Base-by-base conservation (phyloP, 2,113 vertebrate species). In the Triplophysa siluroides region DNA sequence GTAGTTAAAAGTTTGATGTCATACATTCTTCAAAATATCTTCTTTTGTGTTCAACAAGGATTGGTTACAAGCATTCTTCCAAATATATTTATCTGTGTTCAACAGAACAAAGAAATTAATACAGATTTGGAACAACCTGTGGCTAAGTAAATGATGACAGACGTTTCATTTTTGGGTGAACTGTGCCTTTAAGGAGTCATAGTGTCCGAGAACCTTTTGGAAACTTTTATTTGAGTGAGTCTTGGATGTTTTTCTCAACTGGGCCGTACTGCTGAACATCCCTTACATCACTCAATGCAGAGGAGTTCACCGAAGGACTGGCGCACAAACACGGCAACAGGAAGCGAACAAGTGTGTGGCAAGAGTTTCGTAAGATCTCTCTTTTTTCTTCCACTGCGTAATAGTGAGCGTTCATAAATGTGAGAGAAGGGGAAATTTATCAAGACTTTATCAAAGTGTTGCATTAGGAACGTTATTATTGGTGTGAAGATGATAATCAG, bases 401-500 rank as follows among this genome's bases (percentile, higher is more conserved):
- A 26, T 14, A 26, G 45, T 26, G 11, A 4, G 38, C 9, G 8
- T 54, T 52, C 52, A 23, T 12, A 71, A 71, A 71, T 41, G 19
- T 43, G 64, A n/a, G 18, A n/a, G 64, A 71, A 33, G 54, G 54
- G n/a, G 54, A 58, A 58, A 58, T 58, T n/a, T 21, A n/a, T 21
- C 3, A 58, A 58, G n/a, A 45, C 11, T 45, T 43, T 43, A 12
- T 45, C 43, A 45, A 45, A 45, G 19, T 58, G 19, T 58, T 58
- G 9, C n/a, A 60, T 24, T 29, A 75, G 26, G 14, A 61, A 21
- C 19, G 14, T 63, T 10, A 19, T n/a, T 75, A 18, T 47, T 63
- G 58, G 73, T 75, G 73, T 75, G 73, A 75, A 75, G 73, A 63
- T 62, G 73, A 63, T 47, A 63, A 75, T 29, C 60, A 63, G 26